Evolutionary conservation across 2,888 invertebrate species (phyloP), one percentile per base, ranked within the genome.

Genomic region (Polyommatus iphigenia): DNA sequence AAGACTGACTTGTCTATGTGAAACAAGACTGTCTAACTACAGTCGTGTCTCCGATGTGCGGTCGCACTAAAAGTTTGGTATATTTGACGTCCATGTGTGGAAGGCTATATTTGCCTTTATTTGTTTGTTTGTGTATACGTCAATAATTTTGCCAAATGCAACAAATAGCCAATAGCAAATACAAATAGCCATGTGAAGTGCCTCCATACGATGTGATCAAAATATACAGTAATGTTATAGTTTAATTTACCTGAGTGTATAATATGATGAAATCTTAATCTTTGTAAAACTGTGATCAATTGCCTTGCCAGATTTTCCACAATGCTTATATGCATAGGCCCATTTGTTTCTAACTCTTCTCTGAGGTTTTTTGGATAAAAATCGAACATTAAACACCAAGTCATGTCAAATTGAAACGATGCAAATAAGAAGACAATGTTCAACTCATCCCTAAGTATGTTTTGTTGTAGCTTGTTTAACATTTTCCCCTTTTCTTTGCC

Each of bases 361-460:
- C 78, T 32, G 76, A 92, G 82, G 76, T 86, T 90, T 73, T 79
- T 84, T 0, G 91, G 88, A 80, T 86, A 91, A 79, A 86, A 91
- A 15, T 90, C 89, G 80, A 87, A 87, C 20, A 91, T 71, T 15
- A 85, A 85, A 81, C 88, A 90, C 85, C 86, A 87, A 0, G 79
- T 77, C 18, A 79, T 79, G 0, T 77, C 77, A 1, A 86, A 15
- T 18, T 50, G 29, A 76, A 90, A 89, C n/a, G 82, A 81, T 18
- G 82, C 79, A 0, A 86, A 79, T 18, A 88, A 77, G 73, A 81
- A 80, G 0, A 88, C 80, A 50, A 84, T 84, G 46, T 82, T 81
- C 50, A 83, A 83, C 72, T 85, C 85, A 3, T 84, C 80, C n/a
- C 77, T 83, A 15, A 85, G 84, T 18, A 83, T 83, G 3, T 83